These are phyloP conservation scores for Lepidocyrtoides sp. DNA, from an alignment of 2,888 invertebrate genomes.

Conservation along the genomic window DNA sequence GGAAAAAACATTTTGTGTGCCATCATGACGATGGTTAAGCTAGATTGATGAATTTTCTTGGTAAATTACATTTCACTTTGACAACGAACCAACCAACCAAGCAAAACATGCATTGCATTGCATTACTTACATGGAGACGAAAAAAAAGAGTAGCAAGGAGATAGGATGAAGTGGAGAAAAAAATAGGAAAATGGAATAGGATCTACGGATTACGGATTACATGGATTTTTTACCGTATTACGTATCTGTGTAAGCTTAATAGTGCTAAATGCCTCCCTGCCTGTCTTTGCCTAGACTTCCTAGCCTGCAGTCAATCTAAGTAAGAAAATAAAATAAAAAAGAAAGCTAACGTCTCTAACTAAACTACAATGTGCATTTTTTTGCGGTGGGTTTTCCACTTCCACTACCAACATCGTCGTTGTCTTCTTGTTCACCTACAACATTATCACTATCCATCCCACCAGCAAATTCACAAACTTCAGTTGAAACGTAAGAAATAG, in stretches of 20 bases:
- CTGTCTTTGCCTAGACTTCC: neutral
- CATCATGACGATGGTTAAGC: constrained; percentile 82
- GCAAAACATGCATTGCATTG: neutral
- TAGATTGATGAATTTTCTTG: constrained; percentile 83
- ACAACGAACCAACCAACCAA: constrained; percentile 56
- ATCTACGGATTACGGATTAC: constrained; percentile 80
- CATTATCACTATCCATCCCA: constrained; percentile 45
- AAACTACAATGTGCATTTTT: neutral
- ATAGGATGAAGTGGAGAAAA: constrained; percentile 47
- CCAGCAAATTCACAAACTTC: neutral
- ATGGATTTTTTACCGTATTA: constrained; percentile 79
- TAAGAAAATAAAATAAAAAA: neutral
- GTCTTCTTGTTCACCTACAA: constrained; percentile 22
- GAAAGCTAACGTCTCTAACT: neutral
- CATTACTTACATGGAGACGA: neutral
- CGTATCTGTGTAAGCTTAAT: neutral
- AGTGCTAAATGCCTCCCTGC: constrained; percentile 75
- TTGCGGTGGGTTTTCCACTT: neutral
- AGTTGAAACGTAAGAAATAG: neutral
- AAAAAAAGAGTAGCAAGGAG: neutral
- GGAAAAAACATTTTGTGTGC: constrained; percentile 74
- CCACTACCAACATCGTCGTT: neutral
- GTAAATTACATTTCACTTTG: constrained; percentile 80
- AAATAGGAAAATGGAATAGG: constrained; percentile 76
- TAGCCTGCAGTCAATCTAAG: constrained; percentile 12